Evolutionary conservation across 2,888 invertebrate genomes (phyloP).

Genomic region (Chymomyza caudatula): DNA sequence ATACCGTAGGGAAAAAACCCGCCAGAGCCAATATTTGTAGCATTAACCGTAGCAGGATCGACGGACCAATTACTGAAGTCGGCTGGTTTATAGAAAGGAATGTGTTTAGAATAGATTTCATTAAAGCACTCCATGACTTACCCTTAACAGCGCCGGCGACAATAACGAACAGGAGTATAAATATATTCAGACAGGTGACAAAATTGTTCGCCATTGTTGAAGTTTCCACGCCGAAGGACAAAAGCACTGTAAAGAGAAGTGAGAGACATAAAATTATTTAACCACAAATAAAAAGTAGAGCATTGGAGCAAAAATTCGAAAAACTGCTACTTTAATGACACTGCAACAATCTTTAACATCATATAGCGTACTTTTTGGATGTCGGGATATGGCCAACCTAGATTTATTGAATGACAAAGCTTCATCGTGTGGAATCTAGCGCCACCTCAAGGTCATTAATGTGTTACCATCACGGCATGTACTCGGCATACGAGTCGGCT

Average conservation of each 20-base stretch:
- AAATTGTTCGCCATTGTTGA: slow-evolving; percentile 88
- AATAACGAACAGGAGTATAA: slow-evolving; percentile 86
- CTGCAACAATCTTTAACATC: too few relatives aligned
- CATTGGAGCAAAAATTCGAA: too few relatives aligned
- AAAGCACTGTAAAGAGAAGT: slow-evolving; percentile 79
- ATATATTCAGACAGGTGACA: slow-evolving; percentile 85
- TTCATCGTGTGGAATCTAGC: too few relatives aligned
- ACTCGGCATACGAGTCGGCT: too few relatives aligned
- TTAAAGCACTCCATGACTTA: slow-evolving; percentile 59
- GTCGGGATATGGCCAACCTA: too few relatives aligned
- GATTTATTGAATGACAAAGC: too few relatives aligned
- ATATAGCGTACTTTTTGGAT: too few relatives aligned
- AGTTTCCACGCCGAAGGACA: slow-evolving; percentile 88
- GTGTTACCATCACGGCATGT: too few relatives aligned
- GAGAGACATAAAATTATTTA: neutral
- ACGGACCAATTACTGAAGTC: slow-evolving; percentile 81
- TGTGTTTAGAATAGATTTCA: neutral
- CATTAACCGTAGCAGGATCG: slow-evolving; percentile 57
- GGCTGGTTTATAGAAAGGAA: slow-evolving; percentile 65
- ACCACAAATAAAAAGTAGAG: too few relatives aligned
- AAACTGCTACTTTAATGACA: too few relatives aligned
- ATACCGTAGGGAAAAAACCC: slow-evolving; percentile 95
- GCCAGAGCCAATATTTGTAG: slow-evolving; percentile 82
- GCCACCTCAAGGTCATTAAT: too few relatives aligned
- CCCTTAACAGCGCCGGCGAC: slow-evolving; percentile 84